A percentile compares a stretch with the other conserved stretches of the same genome.
Conservation (phyloP, 2,888 invertebrate species). For the Lasioglossum oenotherae region DNA sequence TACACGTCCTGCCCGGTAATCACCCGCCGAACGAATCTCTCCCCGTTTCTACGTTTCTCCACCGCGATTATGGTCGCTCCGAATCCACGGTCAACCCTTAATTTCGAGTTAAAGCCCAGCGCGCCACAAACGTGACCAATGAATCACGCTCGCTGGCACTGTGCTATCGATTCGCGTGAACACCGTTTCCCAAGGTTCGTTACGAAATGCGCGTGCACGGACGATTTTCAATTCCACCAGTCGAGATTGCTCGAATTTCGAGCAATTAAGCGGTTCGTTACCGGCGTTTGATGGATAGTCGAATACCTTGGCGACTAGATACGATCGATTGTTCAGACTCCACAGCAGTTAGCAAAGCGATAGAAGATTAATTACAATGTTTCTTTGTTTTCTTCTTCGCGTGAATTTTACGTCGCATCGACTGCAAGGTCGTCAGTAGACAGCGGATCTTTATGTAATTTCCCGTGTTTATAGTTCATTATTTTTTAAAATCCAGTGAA, state of each 20-base stretch:
- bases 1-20: neutral
- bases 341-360: too few species aligned
- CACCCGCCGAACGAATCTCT: neutral
- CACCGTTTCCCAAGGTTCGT: slow-evolving; percentile 28
- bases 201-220: slow-evolving; percentile 10
- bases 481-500: too few species aligned
- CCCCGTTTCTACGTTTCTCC: neutral
- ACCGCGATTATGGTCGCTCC: neutral
- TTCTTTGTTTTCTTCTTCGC: too few species aligned
- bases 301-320: neutral
- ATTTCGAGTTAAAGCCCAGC: slow-evolving; percentile 19
- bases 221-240: neutral
- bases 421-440: too few species aligned
- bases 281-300: neutral
- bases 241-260: neutral
- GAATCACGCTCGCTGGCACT: slow-evolving; percentile 41
- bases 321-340: neutral
- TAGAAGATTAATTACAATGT: too few species aligned
- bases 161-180: slow-evolving; percentile 38
- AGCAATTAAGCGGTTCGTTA: slow-evolving; percentile 7
- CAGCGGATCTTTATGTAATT: too few species aligned
- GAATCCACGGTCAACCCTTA: slow-evolving; percentile 1
- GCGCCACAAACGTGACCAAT: slow-evolving; percentile 15
- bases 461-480: too few species aligned
- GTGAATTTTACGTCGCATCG: too few species aligned